phyloP scores from a whole-genome alignment of 2,113 vertebrate species.

The Perca flavescens region DNA sequence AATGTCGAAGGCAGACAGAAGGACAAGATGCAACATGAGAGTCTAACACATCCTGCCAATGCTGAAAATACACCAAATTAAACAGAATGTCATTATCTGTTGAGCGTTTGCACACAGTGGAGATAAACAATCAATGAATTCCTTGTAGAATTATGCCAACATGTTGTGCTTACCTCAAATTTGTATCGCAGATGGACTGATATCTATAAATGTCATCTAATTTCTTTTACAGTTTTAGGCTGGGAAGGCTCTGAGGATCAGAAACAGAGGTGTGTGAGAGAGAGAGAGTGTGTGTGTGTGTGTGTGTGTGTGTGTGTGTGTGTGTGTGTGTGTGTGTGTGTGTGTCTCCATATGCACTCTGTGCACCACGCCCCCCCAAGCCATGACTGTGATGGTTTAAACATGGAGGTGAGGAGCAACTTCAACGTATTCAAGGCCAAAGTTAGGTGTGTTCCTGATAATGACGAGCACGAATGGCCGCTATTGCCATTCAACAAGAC shows the following conservation, averaged over 20 bases:
- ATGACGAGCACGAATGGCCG: constrained; percentile 61
- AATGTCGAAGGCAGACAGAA: constrained; percentile 67
- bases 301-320: constrained; percentile 2
- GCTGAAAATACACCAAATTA: constrained; percentile 17
- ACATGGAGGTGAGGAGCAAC: constrained; percentile 67
- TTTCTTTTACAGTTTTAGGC: not conserved
- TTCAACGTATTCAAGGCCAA: constrained; percentile 69
- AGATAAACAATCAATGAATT: not conserved
- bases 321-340: constrained; percentile 14
- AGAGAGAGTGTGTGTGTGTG: not conserved
- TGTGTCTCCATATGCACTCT: constrained; percentile 15
- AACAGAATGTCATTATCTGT: constrained; percentile 16
- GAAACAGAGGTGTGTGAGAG: not conserved
- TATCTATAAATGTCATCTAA: constrained; percentile 6
- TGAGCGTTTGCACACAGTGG: constrained; percentile 6
- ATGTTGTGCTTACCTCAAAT: not conserved
- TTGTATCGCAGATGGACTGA: not conserved
- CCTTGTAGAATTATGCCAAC: not conserved
- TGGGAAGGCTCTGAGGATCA: not conserved
- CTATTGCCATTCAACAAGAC: constrained; percentile 58
- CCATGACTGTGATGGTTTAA: constrained; percentile 57
- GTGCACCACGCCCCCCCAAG: constrained; percentile 11
- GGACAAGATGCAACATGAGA: constrained; percentile 21
- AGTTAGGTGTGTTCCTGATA: constrained; percentile 63
- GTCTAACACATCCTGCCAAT: constrained; percentile 14